Evolutionary conservation across 2,113 vertebrate species (phyloP).

Genomic region (Hydropotes inermis): DNA sequence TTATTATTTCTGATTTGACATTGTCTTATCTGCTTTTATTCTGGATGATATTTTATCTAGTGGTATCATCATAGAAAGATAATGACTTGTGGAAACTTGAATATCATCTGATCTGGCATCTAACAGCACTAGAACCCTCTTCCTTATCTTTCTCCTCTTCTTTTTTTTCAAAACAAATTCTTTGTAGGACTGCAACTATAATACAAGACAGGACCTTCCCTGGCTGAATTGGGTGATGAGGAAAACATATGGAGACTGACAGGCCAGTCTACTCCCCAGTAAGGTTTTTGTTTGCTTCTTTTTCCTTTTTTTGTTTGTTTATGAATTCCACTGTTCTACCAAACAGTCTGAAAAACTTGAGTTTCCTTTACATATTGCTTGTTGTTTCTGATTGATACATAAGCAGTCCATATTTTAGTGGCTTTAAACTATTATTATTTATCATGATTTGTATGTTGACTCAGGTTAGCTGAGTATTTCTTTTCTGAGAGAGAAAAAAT

Average conservation of each 20-base stretch:
- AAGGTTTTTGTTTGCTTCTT: neutral
- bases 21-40: neutral
- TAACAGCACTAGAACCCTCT: neutral
- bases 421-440: neutral
- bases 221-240: neutral
- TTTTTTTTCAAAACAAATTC: neutral
- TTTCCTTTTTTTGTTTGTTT: neutral
- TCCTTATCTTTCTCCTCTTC: neutral
- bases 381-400: neutral
- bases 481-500: neutral
- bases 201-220: neutral
- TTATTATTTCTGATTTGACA: neutral
- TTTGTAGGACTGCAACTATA: neutral
- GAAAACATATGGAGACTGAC: neutral
- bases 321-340: neutral
- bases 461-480: neutral
- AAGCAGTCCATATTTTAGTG: neutral
- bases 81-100: neutral
- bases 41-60: neutral
- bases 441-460: neutral
- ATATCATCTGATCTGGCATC: neutral
- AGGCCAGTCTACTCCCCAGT: neutral
- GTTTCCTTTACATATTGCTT: neutral
- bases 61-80: neutral
- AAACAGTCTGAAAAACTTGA: neutral